Evolutionary conservation across 2,113 vertebrate genomes (phyloP).

Genomic region (Lichenostomus cassidix): DNA sequence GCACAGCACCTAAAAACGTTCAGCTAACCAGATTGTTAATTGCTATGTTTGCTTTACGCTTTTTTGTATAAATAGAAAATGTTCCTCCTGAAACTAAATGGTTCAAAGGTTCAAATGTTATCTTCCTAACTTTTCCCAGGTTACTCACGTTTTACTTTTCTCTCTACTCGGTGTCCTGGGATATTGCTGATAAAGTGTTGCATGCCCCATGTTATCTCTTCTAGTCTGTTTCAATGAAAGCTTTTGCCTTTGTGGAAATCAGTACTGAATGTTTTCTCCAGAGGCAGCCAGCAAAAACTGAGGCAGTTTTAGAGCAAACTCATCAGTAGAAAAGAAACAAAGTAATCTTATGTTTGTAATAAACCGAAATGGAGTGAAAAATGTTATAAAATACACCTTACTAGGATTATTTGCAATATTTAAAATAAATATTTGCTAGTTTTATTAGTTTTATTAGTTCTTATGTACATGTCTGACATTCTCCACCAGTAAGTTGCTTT

Average conservation of each 20-base stretch:
- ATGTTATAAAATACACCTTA: not conserved
- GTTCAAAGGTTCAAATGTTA: not conserved
- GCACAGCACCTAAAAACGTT: slow-evolving; percentile 27
- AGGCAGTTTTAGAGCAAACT: not conserved
- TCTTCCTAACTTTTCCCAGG: not conserved
- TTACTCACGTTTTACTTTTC: not conserved
- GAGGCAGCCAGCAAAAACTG: not conserved
- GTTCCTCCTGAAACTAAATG: not conserved
- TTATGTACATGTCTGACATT: not conserved
- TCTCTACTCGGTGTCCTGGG: not conserved
- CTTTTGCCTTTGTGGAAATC: not conserved
- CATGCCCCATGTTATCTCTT: not conserved
- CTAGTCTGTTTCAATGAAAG: not conserved
- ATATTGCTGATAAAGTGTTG: not conserved
- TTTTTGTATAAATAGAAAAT: slow-evolving; percentile 21
- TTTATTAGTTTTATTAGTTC: not conserved
- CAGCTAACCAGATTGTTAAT: slow-evolving; percentile 58
- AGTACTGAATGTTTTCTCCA: not conserved
- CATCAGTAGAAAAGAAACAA: not conserved
- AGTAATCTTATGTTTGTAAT: not conserved
- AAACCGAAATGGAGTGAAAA: not conserved
- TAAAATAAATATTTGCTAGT: not conserved
- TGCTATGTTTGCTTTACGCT: not conserved
- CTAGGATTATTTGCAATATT: not conserved
- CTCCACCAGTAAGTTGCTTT: not conserved